Base-by-base conservation (phyloP, 1,140 invertebrate genomes). In the Halyomorpha halys region DNA sequence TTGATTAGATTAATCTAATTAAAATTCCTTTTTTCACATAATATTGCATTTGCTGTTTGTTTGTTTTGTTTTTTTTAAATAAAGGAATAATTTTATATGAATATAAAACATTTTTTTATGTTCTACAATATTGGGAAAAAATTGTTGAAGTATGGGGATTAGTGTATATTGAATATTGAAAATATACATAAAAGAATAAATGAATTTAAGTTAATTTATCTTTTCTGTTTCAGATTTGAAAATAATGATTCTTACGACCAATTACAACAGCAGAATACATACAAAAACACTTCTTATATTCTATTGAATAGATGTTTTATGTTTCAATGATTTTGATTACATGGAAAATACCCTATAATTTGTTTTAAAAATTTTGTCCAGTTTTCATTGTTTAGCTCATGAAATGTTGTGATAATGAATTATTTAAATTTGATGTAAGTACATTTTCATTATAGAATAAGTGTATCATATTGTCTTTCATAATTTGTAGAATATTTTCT, bases 401-500 rank as follows among this genome's bases (percentile, higher is more conserved):
- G n/a, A 49, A 49, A 49, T 49, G 47, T 49, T 49, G 47, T 49
- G 47, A 49, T 49, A 49, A 49, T 49, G n/a, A 16, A 49, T 49
- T 49, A 49, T 19, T 19, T 49, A 49, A 49, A 49, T 5, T 21
- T 19, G 3, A 49, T 49, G 47, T 49, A 49, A n/a, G n/a, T 19
- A 18, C n/a, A 49, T 21, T 49, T 49, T 49, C 47, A 49, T 49
- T 49, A 49, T 49, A 49, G 47, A 19, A 18, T 49, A 49, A 49
- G 47, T 11, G 34, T 39, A 13, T 49, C 47, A 19, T 49, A 21
- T 49, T 21, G 47, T 49, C 47, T 49, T 49, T 49, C 47, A 49
- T 49, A 49, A 49, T 49, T 49, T 49, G 47, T 49, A 49, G 47
- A 18, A 49, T 49, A 49, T 49, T 49, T 49, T 49, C 47, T 49